phyloP scores from a whole-genome alignment of 2,888 invertebrate species.

The Agrotis clavis region DNA sequence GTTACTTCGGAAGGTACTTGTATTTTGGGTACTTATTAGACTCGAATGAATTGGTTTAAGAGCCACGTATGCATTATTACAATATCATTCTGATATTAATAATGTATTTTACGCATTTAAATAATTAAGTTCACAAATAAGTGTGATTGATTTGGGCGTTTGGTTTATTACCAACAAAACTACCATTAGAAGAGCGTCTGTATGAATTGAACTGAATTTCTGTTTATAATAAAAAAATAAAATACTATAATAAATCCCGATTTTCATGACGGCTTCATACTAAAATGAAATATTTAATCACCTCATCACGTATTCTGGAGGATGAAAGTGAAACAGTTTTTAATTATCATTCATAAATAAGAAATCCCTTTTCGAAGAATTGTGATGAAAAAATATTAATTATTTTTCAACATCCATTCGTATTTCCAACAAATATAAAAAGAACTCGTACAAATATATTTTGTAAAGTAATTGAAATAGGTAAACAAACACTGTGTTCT shows the following conservation, averaged over 20 bases:
- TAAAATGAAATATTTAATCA: not conserved
- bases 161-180: too few species aligned
- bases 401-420: not conserved
- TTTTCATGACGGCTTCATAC: not conserved
- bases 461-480: conserved; percentile 15
- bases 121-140: too few species aligned
- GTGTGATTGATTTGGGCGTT: too few species aligned
- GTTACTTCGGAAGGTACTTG: not conserved
- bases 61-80: not conserved
- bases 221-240: too few species aligned
- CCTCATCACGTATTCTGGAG: not conserved
- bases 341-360: not conserved
- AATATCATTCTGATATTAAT: too few species aligned
- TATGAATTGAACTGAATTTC: too few species aligned
- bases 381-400: not conserved
- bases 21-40: conserved; percentile 9
- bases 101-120: too few species aligned
- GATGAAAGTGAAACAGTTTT: not conserved
- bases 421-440: not conserved
- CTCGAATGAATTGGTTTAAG: conserved; percentile 13
- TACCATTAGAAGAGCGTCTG: too few species aligned
- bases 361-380: not conserved
- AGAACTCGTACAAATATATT: not conserved
- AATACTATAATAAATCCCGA: too few species aligned
- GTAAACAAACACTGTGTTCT: not conserved